Base-by-base conservation (phyloP, 1,140 invertebrate species). In the Pseudoatta argentina region DNA sequence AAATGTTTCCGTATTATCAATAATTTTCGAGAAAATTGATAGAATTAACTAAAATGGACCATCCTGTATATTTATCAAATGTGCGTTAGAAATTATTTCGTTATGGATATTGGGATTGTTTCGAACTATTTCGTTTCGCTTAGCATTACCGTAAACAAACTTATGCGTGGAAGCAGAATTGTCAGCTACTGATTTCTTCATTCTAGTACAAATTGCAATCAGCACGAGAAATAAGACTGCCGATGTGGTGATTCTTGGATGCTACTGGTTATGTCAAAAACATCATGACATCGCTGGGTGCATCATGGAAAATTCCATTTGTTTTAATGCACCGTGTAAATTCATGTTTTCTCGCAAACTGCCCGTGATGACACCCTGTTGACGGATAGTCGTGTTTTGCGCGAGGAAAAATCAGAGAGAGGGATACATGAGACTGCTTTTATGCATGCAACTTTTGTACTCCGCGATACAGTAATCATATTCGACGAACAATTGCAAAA, bases 251-350 rank as follows among this genome's bases (percentile, higher is more conserved):
- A 75, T 75, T 75, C 8, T 30, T 63, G 34, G 16, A 39, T 6
- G 8, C 69, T 27, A 21, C 3, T 1, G 8, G 12, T 61, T 73
- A 48, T 73, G n/a, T 82, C 48, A 34, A 61, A 73, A 83, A 61
- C 48, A 10, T 57, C 63, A 24, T 21, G 66, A 34, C 55, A 21
- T 81, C 16, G 51, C 18, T 30, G 48, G n/a, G 12, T 44, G 16
- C 24, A 44, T 83, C 69, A 83, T 83, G 55, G 57, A 75, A 83
- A 83, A 83, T 83, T 83, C 79, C 55, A 83, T 83, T 75, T 83
- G 69, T 83, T 83, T 83, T 83, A 83, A 83, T 83, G 69, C 27
- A 18, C 18, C n/a, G 55, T 44, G 39, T 39, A 63, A 83, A 83
- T 83, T 73, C 39, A 48, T 83, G 51, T 63, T 73, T 83, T 83